Conservation (phyloP, 2,888 invertebrate species). For the Epirrhoe tristata region DNA sequence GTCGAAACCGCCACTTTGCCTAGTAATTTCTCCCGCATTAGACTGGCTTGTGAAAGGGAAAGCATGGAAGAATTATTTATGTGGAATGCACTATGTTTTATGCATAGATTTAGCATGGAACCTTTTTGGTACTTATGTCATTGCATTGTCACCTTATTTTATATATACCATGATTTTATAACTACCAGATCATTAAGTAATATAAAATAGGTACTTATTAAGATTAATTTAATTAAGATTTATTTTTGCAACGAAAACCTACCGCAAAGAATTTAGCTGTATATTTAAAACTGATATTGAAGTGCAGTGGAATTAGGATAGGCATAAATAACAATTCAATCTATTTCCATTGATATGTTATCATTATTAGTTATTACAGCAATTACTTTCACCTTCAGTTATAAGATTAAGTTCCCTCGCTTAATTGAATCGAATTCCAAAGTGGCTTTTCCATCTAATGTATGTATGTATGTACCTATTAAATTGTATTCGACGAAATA, state of each 20-base stretch:
- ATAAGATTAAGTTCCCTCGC: background rate
- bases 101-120: too few relatives aligned
- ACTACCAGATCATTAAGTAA: too few relatives aligned
- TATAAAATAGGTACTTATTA: too few relatives aligned
- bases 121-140: too few relatives aligned
- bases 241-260: too few relatives aligned
- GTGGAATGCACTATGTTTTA: slow-evolving; percentile 15
- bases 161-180: too few relatives aligned
- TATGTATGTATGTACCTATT: background rate
- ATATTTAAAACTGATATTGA: too few relatives aligned
- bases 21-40: slow-evolving; percentile 36
- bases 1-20: slow-evolving; percentile 29
- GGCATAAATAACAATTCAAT: background rate
- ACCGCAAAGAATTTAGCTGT: too few relatives aligned
- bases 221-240: too few relatives aligned
- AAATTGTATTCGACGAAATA: slow-evolving; percentile 31
- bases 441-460: too few relatives aligned
- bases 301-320: background rate
- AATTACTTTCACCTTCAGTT: background rate
- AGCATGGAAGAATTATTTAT: slow-evolving; percentile 29
- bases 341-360: background rate
- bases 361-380: too few relatives aligned
- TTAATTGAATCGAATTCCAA: too few relatives aligned
- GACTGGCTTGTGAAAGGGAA: slow-evolving; percentile 35
- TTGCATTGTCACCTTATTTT: slow-evolving; percentile 12